These are phyloP conservation scores for Hystrix cristata DNA, from an alignment of 2,113 vertebrate genomes.

Conservation along the genomic window DNA sequence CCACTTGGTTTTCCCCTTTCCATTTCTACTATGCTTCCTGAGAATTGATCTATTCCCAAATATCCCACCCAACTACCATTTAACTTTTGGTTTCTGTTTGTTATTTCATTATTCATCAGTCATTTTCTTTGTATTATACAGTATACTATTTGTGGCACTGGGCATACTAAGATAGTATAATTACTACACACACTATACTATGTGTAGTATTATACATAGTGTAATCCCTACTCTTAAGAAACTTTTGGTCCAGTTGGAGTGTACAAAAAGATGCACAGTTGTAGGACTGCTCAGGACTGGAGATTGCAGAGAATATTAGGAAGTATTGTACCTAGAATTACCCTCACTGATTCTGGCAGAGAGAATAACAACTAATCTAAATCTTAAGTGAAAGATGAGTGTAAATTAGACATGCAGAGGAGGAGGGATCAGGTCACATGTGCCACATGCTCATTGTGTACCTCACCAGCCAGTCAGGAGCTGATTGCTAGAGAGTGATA, in stretches of 20 bases:
- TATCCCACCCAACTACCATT: background rate
- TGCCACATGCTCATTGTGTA: background rate
- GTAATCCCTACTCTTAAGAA: slow-evolving; percentile 14
- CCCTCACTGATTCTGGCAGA: background rate
- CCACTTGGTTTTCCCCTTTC: background rate
- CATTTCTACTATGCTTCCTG: background rate
- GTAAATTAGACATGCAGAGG: background rate
- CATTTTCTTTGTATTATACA: background rate
- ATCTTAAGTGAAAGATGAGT: background rate
- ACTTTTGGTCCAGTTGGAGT: background rate
- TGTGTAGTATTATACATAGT: background rate
- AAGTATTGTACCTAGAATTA: background rate
- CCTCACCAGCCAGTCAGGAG: background rate
- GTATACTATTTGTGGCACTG: background rate
- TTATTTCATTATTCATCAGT: slow-evolving; percentile 40
- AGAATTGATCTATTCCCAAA: background rate
- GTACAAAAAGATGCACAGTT: background rate
- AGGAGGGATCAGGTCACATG: background rate
- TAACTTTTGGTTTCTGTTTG: slow-evolving; percentile 23
- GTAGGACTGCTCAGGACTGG: background rate
- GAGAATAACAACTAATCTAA: background rate
- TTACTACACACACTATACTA: too few species aligned
- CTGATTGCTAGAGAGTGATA: background rate
- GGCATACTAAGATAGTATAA: background rate
- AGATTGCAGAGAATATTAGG: background rate